Evolutionary conservation across 1,140 invertebrate genomes (phyloP).

Genomic region (Gonatopus flavifemur): DNA sequence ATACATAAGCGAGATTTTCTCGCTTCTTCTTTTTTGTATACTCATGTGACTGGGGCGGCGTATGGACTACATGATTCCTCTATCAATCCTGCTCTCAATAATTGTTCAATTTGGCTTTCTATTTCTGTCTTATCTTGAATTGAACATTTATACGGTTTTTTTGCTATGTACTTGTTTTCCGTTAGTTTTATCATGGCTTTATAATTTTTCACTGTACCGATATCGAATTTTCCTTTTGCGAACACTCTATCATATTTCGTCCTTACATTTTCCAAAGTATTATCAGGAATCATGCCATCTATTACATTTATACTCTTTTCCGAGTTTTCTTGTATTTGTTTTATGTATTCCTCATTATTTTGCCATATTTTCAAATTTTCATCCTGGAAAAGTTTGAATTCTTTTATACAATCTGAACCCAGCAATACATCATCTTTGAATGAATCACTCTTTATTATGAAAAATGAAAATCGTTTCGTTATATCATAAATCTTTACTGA

Average conservation of each 20-base stretch:
- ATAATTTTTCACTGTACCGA: conserved; percentile 5
- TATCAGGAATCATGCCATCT: neutral
- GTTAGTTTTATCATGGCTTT: conserved; percentile 13
- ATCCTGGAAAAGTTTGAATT: conserved; percentile 18
- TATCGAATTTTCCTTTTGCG: conserved; percentile 6
- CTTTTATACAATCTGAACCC: conserved; percentile 14
- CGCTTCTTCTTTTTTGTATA: neutral
- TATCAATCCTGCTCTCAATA: conserved; percentile 14
- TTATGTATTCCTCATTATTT: neutral
- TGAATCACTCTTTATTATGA: conserved; percentile 11
- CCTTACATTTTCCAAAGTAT: neutral
- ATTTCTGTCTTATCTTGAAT: conserved; percentile 16
- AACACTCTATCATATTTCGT: conserved; percentile 2
- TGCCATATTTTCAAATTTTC: conserved; percentile 15
- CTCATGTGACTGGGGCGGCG: conserved; percentile 5
- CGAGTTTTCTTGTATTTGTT: neutral
- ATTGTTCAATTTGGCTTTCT: conserved; percentile 14
- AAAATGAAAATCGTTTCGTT: neutral
- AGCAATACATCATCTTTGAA: conserved; percentile 11
- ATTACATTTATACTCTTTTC: neutral
- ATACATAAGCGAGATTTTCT: neutral
- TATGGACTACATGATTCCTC: conserved; percentile 12
- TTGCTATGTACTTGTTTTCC: conserved; percentile 16
- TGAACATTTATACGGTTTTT: conserved; percentile 18
- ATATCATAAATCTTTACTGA: conserved; percentile 11